phyloP scores from a whole-genome alignment of 2,113 vertebrate species.

The Polypterus senegalus region DNA sequence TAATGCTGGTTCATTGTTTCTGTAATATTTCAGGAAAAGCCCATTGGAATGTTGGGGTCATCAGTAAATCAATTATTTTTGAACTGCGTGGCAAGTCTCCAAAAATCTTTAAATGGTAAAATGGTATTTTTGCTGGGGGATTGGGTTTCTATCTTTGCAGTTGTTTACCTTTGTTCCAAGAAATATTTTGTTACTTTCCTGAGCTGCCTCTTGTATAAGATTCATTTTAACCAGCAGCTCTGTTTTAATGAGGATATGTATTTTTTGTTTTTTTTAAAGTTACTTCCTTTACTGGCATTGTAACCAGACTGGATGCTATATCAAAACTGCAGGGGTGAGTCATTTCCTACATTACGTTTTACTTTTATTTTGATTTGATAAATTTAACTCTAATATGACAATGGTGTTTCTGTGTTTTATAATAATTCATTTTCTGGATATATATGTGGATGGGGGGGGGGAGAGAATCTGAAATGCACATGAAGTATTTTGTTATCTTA shows the following conservation, averaged over 20 bases:
- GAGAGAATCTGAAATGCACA: too few relatives aligned
- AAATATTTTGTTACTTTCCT: too few relatives aligned
- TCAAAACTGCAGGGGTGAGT: conserved; percentile 60
- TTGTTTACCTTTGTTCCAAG: not conserved
- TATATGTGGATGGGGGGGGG: too few relatives aligned
- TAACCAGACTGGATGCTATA: conserved; percentile 51
- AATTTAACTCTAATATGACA: not conserved
- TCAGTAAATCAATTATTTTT: conserved; percentile 30
- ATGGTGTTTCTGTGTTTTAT: not conserved
- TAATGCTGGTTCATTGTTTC: too few relatives aligned
- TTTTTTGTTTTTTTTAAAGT: conserved; percentile 35
- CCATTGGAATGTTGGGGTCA: conserved; percentile 25
- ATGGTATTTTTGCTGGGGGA: not conserved
- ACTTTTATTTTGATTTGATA: too few relatives aligned
- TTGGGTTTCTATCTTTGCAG: too few relatives aligned
- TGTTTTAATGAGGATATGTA: too few relatives aligned
- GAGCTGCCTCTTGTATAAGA: too few relatives aligned
- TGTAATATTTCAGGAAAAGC: conserved; percentile 33
- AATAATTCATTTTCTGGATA: not conserved
- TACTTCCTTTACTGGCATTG: conserved; percentile 42
- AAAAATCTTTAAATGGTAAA: conserved; percentile 55
- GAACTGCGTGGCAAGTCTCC: conserved; percentile 52
- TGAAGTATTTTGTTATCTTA: too few relatives aligned
- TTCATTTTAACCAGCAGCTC: too few relatives aligned
- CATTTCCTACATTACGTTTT: conserved; percentile 6